Evolutionary conservation across 2,888 invertebrate genomes (phyloP).

Genomic region (Tillus elongatus): DNA sequence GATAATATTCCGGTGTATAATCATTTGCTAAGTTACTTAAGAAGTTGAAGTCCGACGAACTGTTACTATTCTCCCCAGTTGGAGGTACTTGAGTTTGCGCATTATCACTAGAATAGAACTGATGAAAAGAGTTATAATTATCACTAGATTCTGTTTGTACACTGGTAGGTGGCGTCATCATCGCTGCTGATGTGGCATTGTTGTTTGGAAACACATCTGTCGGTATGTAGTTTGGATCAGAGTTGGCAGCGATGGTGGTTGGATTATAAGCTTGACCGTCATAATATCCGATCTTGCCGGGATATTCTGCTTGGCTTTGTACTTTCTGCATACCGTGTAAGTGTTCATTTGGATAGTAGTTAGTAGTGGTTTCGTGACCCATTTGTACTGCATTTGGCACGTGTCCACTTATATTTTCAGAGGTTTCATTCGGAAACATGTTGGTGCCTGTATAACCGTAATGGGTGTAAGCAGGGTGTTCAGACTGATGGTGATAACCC

Average conservation of each 20-base stretch:
- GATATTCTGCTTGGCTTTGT: constrained; percentile 18
- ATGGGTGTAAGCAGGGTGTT: constrained; percentile 36
- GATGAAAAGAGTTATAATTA: constrained; percentile 60
- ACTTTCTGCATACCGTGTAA: constrained; percentile 34
- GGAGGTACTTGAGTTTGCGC: constrained; percentile 34
- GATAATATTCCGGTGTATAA: constrained; percentile 86
- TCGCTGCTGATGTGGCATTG: constrained; percentile 42
- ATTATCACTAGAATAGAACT: constrained; percentile 55
- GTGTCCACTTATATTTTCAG: constrained; percentile 27
- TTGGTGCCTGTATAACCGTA: constrained; percentile 32
- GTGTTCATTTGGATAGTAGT: constrained; percentile 36
- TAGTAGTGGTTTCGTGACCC: constrained; percentile 28
- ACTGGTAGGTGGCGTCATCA: constrained; percentile 53
- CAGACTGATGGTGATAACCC: constrained; percentile 32
- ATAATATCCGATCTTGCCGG: constrained; percentile 44
- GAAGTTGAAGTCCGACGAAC: constrained; percentile 91
- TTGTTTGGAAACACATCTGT: constrained; percentile 44
- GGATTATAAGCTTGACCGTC: constrained; percentile 46
- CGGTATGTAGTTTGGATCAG: constrained; percentile 42
- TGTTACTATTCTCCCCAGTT: constrained; percentile 72
- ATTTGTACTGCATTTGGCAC: constrained; percentile 31
- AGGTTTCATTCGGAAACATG: constrained; percentile 35
- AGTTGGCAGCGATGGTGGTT: constrained; percentile 18
- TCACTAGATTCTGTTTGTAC: constrained; percentile 54
- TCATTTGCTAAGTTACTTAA: constrained; percentile 86